Percentiles rank a stretch among this genome's conserved stretches.
Evolutionary conservation across 2,113 vertebrate species (phyloP).

Genomic region (Plecturocebus donacophilus): DNA sequence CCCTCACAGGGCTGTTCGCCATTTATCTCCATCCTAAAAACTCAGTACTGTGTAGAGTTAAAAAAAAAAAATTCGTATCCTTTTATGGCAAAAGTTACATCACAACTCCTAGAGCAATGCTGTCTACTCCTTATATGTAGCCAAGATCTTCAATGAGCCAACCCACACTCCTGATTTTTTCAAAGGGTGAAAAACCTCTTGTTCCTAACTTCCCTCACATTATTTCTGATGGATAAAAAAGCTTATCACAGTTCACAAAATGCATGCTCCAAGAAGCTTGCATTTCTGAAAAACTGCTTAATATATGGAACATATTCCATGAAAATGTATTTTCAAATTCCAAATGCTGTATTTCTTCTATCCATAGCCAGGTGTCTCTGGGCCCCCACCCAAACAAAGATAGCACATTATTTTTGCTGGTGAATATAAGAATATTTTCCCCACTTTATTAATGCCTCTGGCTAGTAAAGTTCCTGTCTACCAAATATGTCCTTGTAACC

Average conservation of each 20-base stretch:
- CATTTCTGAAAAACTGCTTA: conserved; percentile 6
- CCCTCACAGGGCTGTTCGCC: not conserved
- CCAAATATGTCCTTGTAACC: not conserved
- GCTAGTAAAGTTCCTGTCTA: not conserved
- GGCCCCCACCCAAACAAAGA: not conserved
- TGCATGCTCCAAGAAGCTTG: not conserved
- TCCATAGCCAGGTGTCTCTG: not conserved
- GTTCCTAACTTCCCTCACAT: not conserved
- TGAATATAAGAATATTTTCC: not conserved
- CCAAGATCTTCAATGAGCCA: not conserved
- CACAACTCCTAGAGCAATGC: not conserved
- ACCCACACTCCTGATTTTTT: not conserved
- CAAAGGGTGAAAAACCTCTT: not conserved
- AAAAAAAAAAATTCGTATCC: not conserved
- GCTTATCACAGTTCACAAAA: not conserved
- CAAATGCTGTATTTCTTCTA: not conserved
- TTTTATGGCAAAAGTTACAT: conserved; percentile 31
- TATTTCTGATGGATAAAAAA: conserved; percentile 10
- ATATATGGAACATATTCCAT: not conserved
- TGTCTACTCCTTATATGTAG: not conserved
- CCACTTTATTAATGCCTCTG: not conserved
- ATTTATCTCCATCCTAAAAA: not conserved
- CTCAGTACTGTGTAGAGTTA: not conserved
- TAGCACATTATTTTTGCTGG: not conserved
- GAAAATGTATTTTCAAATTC: conserved; percentile 29